Evolutionary conservation across 2,888 invertebrate species (phyloP).

Genomic region (Galerucella calmariensis): DNA sequence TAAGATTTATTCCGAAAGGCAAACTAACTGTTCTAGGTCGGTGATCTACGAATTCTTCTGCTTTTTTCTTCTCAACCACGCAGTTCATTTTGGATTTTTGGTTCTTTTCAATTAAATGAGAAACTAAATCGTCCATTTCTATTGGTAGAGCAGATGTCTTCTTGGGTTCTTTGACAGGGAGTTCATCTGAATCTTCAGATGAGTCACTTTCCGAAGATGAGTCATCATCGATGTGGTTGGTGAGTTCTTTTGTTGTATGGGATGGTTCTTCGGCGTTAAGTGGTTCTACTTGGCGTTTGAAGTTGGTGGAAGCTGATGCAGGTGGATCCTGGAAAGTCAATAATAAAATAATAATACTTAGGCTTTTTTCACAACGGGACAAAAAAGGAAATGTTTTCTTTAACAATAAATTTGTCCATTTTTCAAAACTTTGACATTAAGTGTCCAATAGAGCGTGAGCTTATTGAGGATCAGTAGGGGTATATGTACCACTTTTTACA

Average conservation of each 20-base stretch:
- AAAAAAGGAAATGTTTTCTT: no score
- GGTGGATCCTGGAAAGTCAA: constrained; percentile 50
- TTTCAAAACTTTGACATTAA: no score
- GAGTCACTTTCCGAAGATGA: constrained; percentile 47
- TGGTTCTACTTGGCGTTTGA: constrained; percentile 49
- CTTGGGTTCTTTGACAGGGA: constrained; percentile 70
- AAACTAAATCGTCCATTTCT: constrained; percentile 85
- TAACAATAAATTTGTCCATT: no score
- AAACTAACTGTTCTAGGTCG: constrained; percentile 73
- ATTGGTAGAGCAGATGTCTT: constrained; percentile 83
- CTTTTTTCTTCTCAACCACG: constrained; percentile 85
- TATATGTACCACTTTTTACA: no score
- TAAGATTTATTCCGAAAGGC: constrained; percentile 75
- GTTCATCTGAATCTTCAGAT: constrained; percentile 32
- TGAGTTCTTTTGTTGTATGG: constrained; percentile 45
- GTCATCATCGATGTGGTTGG: constrained; percentile 43
- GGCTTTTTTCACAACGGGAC: no score
- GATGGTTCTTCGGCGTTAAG: constrained; percentile 37
- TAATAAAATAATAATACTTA: constrained; percentile 12
- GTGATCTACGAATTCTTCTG: constrained; percentile 85
- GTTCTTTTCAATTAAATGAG: constrained; percentile 77
- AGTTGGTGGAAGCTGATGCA: constrained; percentile 30
- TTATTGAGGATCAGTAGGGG: no score
- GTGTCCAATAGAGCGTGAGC: not conserved
- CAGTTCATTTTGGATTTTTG: constrained; percentile 90